phyloP scores from a whole-genome alignment of 2,113 vertebrate genomes.

The Ascaphus truei region DNA sequence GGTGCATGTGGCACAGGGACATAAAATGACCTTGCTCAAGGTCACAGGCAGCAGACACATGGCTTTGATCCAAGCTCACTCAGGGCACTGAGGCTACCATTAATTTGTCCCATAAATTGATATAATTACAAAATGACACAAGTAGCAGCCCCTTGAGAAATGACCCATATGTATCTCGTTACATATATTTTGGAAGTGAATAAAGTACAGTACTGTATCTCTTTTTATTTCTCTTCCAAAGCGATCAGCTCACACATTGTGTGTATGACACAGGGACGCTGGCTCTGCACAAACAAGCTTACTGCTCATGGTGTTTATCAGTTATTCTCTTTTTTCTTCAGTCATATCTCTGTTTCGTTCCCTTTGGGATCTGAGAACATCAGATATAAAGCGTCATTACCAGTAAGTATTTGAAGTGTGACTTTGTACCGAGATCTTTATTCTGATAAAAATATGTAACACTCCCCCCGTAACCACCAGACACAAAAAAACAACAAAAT shows the following conservation, averaged over 20 bases:
- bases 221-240: too few relatives aligned
- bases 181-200: neutral
- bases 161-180: neutral
- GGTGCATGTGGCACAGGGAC: too few relatives aligned
- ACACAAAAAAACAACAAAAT: neutral
- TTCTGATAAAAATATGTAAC: slow-evolving; percentile 21
- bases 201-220: too few relatives aligned
- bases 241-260: neutral
- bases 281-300: neutral
- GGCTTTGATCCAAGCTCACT: too few relatives aligned
- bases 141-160: too few relatives aligned
- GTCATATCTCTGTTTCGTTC: neutral
- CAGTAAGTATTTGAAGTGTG: slow-evolving; percentile 9
- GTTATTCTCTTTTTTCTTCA: slow-evolving; percentile 5
- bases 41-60: too few relatives aligned
- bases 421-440: slow-evolving; percentile 3
- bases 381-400: slow-evolving; percentile 12
- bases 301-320: neutral
- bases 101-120: too few relatives aligned
- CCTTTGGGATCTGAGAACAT: slow-evolving; percentile 3
- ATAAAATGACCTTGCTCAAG: too few relatives aligned
- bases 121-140: too few relatives aligned
- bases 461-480: neutral
- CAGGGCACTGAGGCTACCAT: too few relatives aligned
- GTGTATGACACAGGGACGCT: neutral